Evolutionary conservation across 2,113 vertebrate species (phyloP), one percentile per base, ranked within the genome.

Genomic region (Promerops cafer): DNA sequence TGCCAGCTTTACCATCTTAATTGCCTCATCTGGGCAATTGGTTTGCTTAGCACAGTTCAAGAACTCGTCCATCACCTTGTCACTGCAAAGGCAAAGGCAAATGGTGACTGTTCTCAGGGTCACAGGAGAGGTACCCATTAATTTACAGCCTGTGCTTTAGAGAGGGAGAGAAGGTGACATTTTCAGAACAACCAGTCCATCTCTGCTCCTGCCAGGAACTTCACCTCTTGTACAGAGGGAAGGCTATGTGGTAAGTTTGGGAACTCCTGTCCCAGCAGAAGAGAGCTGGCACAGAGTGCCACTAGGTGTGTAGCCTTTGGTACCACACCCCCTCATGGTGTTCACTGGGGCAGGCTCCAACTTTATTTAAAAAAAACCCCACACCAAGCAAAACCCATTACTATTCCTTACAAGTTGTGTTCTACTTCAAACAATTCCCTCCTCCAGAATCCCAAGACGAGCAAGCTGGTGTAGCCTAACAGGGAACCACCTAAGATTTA

Each of bases 1-100:
- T 0, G 99, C 98, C 90, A 99, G 89, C 97, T 98, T 98, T 15
- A 99, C 98, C 61, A 99, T 85, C 80, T 98, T 97, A 53, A 99
- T 89, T 1, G 99, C 99, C 89, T 95, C 97, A 17, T 96, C 84
- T 4, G 98, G 57, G 16, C 82, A 95, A 2, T 63, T 94, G 6
- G 76, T 91, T 60, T 77, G 87, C 86, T 94, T 97, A 13, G 98
- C 98, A 57, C 61, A 96, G 15, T 82, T 96, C 97, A 99, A 87
- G 86, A 99, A 98, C 74, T 98, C 98, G 0, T 98, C 94, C 87
- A 99, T 42, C 94, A 99, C 96, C 6, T 49, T 74, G 4, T 92
- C 93, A 9, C 99, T 99, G 95, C n/a, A 92, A 68, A 72, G 65
- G n/a, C 72, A 76, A 47, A 78, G n/a, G 39, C 70, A 82, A 61